Percentiles rank a stretch among this genome's conserved stretches.
phyloP scores from a whole-genome alignment of 2,888 invertebrate species.

The Didymodactylos carnosus region DNA sequence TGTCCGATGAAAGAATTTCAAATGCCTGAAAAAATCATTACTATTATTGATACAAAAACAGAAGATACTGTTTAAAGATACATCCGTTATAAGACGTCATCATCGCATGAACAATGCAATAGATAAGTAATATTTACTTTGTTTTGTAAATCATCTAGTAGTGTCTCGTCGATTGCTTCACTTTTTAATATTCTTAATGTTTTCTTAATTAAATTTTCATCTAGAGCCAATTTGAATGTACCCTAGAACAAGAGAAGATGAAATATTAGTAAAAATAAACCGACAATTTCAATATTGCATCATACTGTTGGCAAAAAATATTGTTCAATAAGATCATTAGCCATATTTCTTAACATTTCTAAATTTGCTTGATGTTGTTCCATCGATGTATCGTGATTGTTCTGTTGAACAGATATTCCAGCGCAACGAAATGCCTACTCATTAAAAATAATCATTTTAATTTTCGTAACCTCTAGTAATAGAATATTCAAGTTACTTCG shows the following conservation, averaged over 20 bases:
- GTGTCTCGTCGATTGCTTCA: constrained; percentile 2
- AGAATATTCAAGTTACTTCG: constrained; percentile 34
- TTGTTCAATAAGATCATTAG: constrained; percentile 16
- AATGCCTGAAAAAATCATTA: constrained; percentile 31
- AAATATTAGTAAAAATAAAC: constrained; percentile 15
- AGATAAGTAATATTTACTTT: neutral
- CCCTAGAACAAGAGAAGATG: neutral
- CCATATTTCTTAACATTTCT: constrained; percentile 17
- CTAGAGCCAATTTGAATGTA: neutral
- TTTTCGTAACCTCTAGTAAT: neutral
- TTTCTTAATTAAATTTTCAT: neutral
- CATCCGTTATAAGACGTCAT: no score
- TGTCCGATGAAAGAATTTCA: constrained; percentile 12
- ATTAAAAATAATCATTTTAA: neutral
- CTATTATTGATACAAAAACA: neutral
- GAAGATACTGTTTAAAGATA: no score
- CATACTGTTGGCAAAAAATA: constrained; percentile 17
- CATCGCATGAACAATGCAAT: neutral
- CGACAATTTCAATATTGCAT: constrained; percentile 18
- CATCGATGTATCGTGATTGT: neutral
- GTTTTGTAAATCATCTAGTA: constrained; percentile 13
- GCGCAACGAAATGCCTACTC: neutral
- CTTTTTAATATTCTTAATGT: neutral
- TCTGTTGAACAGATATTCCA: neutral
- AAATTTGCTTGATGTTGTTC: neutral